A percentile compares a stretch with the other conserved stretches of the same genome.
Evolutionary conservation across 2,888 invertebrate genomes (phyloP).

Genomic region (Heteromyza rotundicornis): DNA sequence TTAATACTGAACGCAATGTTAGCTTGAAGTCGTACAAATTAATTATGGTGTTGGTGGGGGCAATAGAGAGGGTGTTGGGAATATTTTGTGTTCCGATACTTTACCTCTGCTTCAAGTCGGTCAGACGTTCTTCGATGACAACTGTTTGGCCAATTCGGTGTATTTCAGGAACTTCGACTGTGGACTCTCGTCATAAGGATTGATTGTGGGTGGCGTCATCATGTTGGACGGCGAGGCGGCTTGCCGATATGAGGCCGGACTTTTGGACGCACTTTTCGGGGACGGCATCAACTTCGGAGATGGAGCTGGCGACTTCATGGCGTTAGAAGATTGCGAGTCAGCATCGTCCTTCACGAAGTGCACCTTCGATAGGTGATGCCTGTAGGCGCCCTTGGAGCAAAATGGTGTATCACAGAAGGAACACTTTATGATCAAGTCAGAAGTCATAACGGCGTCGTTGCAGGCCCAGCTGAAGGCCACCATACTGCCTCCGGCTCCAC

Average conservation of each 20-base stretch:
- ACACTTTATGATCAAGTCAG: constrained; percentile 90
- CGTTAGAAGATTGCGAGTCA: constrained; percentile 18
- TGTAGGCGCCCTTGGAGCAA: constrained; percentile 94
- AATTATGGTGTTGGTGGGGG: constrained; percentile 1
- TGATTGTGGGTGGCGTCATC: constrained; percentile 59
- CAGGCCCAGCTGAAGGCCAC: constrained; percentile 94
- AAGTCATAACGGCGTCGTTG: constrained; percentile 87
- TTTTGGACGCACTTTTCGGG: constrained; percentile 47
- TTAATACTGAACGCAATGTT: constrained; percentile 4
- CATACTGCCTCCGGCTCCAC: constrained; percentile 64
- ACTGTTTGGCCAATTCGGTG: constrained; percentile 96
- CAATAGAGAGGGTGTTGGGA: not conserved
- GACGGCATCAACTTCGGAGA: constrained; percentile 49
- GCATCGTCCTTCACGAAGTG: constrained; percentile 94
- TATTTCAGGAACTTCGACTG: constrained; percentile 98
- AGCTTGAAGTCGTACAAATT: not conserved
- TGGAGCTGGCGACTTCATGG: constrained; percentile 30
- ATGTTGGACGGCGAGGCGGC: constrained; percentile 41
- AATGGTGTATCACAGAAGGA: constrained; percentile 95
- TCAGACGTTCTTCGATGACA: constrained; percentile 94
- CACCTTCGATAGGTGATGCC: constrained; percentile 95
- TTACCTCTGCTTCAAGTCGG: constrained; percentile 4
- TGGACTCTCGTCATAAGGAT: constrained; percentile 85
- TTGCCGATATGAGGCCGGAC: constrained; percentile 40
- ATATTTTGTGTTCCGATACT: not conserved